Percentiles rank a stretch among this genome's conserved stretches.
Conservation (phyloP, 2,797 vertebrate genomes). For the Gila robusta region DNA sequence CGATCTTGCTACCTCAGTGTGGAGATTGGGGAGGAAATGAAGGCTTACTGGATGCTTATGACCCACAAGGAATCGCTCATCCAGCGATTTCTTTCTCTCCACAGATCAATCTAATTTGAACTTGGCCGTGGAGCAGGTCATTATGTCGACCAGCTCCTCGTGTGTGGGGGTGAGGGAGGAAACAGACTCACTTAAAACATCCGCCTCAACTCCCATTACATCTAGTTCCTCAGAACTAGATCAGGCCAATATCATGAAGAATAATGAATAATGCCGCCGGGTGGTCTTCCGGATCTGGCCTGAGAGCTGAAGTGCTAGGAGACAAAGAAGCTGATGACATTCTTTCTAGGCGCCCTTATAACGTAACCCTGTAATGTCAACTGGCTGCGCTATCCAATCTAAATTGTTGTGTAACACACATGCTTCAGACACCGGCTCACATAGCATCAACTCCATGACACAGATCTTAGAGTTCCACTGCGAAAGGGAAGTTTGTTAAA, state of each 20-base stretch:
- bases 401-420: neutral
- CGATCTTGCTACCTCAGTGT: no score
- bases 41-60: no score
- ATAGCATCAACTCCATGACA: neutral
- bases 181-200: neutral
- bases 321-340: neutral
- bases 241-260: neutral
- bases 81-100: no score
- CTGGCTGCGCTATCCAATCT: neutral
- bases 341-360: neutral
- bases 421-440: neutral
- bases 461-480: neutral
- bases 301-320: neutral
- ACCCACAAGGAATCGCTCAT: no score
- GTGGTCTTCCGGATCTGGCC: neutral
- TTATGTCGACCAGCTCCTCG: no score
- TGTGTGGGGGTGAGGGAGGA: neutral
- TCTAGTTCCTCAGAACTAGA: neutral
- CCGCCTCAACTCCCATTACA: neutral
- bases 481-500: slow-evolving; percentile 57
- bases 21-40: no score
- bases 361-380: neutral
- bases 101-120: no score
- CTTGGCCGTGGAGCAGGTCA: no score
- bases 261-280: no score